A percentile compares a stretch with the other conserved stretches of the same genome.
Evolutionary conservation across 2,113 vertebrate genomes (phyloP).

Genomic region (Odocoileus hemionus): DNA sequence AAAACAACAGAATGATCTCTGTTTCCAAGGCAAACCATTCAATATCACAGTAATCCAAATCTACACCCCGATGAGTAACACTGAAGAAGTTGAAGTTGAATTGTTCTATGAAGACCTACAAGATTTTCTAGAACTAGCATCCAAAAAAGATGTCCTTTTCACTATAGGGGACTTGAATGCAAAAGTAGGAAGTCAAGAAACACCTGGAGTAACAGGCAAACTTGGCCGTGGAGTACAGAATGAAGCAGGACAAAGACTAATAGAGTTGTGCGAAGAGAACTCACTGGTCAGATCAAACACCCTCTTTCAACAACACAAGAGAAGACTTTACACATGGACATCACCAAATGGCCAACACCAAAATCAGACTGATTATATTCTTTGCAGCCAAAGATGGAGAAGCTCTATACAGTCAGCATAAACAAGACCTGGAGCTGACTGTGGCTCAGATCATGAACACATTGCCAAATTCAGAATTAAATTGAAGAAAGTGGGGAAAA

Average conservation of each 20-base stretch:
- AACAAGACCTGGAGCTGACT: rapidly evolving
- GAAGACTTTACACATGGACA: background rate
- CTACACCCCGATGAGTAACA: background rate
- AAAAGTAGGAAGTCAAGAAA: background rate
- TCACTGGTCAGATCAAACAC: background rate
- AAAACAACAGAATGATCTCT: background rate
- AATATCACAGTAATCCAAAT: background rate
- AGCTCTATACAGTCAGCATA: background rate
- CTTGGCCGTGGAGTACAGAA: background rate
- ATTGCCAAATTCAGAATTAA: background rate
- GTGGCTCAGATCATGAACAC: background rate
- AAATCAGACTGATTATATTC: background rate
- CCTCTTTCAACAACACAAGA: background rate
- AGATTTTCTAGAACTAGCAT: background rate
- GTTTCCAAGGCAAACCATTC: background rate
- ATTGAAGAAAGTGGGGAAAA: background rate
- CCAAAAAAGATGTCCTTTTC: background rate
- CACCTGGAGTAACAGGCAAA: background rate
- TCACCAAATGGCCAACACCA: background rate
- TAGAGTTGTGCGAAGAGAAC: background rate
- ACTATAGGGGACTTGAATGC: background rate
- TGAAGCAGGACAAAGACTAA: background rate
- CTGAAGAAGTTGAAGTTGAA: background rate
- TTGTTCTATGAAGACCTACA: background rate
- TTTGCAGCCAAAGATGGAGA: background rate